A percentile compares a stretch with the other conserved stretches of the same genome.
phyloP scores from a whole-genome alignment of 2,888 invertebrate genomes.

The Hesperia comma region DNA sequence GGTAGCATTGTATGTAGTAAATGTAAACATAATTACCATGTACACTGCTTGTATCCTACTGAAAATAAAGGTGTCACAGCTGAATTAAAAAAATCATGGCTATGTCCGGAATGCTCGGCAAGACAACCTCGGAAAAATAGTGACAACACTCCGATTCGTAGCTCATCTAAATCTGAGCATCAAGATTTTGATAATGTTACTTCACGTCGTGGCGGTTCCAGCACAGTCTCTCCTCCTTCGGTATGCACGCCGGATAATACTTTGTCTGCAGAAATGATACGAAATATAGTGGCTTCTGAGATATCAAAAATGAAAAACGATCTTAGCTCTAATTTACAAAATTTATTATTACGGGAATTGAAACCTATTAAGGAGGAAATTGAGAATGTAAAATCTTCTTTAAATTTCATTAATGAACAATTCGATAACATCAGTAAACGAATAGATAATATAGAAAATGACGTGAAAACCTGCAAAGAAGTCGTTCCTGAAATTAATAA shows the following conservation, averaged over 20 bases:
- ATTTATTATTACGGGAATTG: neutral
- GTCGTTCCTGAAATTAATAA: too few relatives aligned
- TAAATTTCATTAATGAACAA: neutral
- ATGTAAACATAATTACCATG: too few relatives aligned
- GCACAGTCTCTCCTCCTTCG: neutral
- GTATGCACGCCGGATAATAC: too few relatives aligned
- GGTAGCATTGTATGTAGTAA: neutral
- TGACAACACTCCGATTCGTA: conserved; percentile 13
- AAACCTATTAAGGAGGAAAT: neutral
- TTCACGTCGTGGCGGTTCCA: neutral
- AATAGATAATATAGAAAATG: neutral
- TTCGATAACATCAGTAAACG: neutral
- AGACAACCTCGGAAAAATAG: conserved; percentile 3
- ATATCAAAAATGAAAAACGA: too few relatives aligned
- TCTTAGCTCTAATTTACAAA: neutral
- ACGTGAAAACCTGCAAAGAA: too few relatives aligned
- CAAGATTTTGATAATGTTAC: neutral
- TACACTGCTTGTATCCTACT: neutral
- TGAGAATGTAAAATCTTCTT: neutral
- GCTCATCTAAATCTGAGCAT: neutral
- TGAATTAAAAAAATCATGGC: conserved; percentile 8
- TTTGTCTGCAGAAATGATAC: too few relatives aligned
- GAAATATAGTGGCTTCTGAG: too few relatives aligned
- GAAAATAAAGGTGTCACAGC: conserved; percentile 3
- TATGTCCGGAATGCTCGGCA: neutral